phyloP scores from a whole-genome alignment of 2,113 vertebrate genomes.

The Casuarius casuarius region DNA sequence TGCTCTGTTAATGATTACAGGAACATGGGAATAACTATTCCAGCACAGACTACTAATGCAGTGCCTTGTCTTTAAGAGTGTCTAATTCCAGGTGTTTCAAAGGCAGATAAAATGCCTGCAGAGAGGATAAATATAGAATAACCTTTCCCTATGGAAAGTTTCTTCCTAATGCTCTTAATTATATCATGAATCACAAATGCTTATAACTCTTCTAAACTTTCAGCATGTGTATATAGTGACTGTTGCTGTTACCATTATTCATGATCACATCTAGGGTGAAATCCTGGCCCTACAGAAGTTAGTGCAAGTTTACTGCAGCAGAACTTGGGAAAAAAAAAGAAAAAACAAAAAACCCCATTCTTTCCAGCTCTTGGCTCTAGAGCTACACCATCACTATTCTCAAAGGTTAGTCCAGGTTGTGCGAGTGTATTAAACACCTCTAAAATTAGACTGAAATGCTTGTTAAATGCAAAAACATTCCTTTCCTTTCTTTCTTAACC shows the following conservation, averaged over 20 bases:
- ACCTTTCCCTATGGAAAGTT: conserved; percentile 12
- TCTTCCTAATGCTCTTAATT: neutral
- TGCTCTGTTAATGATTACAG: neutral
- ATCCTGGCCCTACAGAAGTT: neutral
- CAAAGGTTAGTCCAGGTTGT: neutral
- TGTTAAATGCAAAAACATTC: neutral
- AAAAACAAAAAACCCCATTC: neutral
- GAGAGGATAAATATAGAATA: conserved; percentile 23
- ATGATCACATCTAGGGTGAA: rapidly evolving
- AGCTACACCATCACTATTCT: neutral
- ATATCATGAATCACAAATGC: neutral
- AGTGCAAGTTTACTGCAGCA: neutral
- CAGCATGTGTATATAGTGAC: neutral
- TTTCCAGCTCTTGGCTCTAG: neutral
- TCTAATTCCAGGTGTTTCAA: conserved; percentile 13
- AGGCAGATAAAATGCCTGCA: neutral
- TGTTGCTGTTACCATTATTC: neutral
- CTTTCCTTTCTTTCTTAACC: neutral
- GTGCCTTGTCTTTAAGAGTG: neutral
- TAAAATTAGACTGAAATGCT: neutral
- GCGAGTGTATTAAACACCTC: neutral
- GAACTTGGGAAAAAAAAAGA: neutral
- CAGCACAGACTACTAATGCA: neutral
- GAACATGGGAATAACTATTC: neutral
- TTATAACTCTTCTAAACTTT: neutral